Conservation (phyloP, 2,113 vertebrate genomes). For the Pterophyllum scalare region DNA sequence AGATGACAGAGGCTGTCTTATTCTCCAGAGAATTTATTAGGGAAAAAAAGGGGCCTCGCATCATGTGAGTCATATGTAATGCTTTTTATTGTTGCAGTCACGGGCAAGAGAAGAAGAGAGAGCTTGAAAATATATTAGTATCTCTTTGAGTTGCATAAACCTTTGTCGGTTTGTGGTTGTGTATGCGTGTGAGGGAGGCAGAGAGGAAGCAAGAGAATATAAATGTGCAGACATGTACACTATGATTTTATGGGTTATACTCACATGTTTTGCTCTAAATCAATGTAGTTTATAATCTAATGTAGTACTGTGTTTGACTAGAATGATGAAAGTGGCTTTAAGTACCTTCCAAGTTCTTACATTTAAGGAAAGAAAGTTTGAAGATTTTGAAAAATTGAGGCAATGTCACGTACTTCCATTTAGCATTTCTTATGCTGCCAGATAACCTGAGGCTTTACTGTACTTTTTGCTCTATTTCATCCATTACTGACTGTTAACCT, state of each 20-base stretch:
- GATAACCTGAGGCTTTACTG: neutral
- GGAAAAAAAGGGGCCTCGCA: constrained; percentile 53
- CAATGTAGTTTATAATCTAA: neutral
- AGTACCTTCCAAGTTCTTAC: neutral
- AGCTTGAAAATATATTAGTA: constrained; percentile 61
- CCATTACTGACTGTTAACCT: constrained; percentile 8
- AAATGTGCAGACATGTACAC: neutral
- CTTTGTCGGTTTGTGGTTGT: neutral
- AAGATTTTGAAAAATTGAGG: neutral
- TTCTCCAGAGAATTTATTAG: constrained; percentile 57
- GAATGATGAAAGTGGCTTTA: neutral
- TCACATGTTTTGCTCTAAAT: neutral
- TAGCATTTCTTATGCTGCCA: neutral
- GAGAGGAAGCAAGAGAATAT: neutral
- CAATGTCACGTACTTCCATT: neutral
- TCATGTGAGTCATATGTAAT: constrained; percentile 71
- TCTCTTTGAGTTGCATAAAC: constrained; percentile 50
- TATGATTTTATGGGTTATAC: neutral
- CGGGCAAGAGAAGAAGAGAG: constrained; percentile 28
- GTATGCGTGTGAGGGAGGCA: neutral
- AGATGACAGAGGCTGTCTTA: constrained; percentile 53
- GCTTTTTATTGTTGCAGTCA: constrained; percentile 64
- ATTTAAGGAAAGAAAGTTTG: neutral
- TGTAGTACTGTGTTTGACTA: neutral
- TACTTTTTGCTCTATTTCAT: constrained; percentile 24